Evolutionary conservation across 2,888 invertebrate species (phyloP), one percentile per base, ranked within the genome.

Genomic region (Hydrotaea diabolus): DNA sequence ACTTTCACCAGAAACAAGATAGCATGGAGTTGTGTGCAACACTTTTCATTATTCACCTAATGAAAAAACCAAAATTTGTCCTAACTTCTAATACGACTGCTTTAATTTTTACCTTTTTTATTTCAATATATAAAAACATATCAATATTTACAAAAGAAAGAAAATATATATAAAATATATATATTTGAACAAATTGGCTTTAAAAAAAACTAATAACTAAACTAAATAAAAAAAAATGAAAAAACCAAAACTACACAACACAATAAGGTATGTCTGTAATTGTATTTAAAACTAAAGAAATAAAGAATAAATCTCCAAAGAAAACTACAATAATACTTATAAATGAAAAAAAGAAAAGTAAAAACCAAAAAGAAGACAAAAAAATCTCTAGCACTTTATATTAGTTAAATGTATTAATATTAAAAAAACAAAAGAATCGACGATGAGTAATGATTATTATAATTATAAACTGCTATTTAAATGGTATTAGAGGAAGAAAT

Each of bases 231-330:
- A 43, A 43, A 21, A 19, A 39, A 39, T 11, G 19, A 39, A 46
- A 62, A 17, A 75, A 80, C 43, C 21, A 46, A 31, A 17, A 64
- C 55, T 39, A 75, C 71, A 74, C 69, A 80, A 77, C 80, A 80
- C 64, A 81, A 19, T 8, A 74, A 77, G 76, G 81, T 85, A 80
- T 85, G 82, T 85, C 82, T 85, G 85, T 85, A 85, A 77, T 82
- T 85, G 82, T 85, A 85, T 69, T 73, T 57, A 77, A 71, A 55
- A 55, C 21, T 49, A 74, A 75, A 11, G 39, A 59, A 21, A 31
- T 31, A 36, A 66, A 31, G 31, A 31, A 31, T 2, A 31, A 66
- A 78, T 13, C 43, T 46, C 69, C 46, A 43, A 69, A 46, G 39
- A 69, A 23, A 43, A 46, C 19, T 46, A 69, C 69, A 69, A 73